Base-by-base conservation (phyloP, 2,888 invertebrate genomes). In the Ormia ochracea region DNA sequence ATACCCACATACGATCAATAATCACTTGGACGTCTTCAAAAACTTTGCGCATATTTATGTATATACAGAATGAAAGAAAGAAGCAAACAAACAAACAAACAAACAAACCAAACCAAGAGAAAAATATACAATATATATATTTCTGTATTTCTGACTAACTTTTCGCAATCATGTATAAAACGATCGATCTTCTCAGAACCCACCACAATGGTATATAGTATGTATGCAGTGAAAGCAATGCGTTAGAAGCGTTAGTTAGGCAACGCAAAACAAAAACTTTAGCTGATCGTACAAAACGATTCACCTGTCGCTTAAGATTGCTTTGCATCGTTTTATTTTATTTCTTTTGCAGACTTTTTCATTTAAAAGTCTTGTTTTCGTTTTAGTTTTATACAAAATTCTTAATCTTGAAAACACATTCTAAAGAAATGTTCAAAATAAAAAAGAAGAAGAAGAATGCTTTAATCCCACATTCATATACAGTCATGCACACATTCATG, bases 151-250 rank as follows among this genome's bases (percentile, higher is more conserved):
- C 63, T 80, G 50, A 76, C 76, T 76, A 80, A 76, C 63, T 80
- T 76, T 80, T 72, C 76, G 69, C 76, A 80, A 80, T 73, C 76
- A 63, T 68, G 41, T 36, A 63, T 23, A 33, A 76, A 80, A 68
- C 80, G 80, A 80, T 80, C 80, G 76, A 80, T 80, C 80, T 80
- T 80, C 80, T 68, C 54, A 54, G 80, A 76, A 80, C 56, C 76
- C 72, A 80, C 59, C 68, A 68, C 45, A 50, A 56, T 48, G 58
- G 45, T 52, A 9, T 52, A n/a, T n/a, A n/a, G n/a, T n/a, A n/a
- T n/a, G n/a, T n/a, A 7, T 52, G 21, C 4, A 56, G 21, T 12
- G 36, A 61, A 54, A 58, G 61, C 63, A 36, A 73, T 76, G 76
- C 76, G 80, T 76, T 76, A 80, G 76, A 73, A 76, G 72, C 80